Evolutionary conservation across 1,140 invertebrate species (phyloP).

Genomic region (Scaptomyza montana): DNA sequence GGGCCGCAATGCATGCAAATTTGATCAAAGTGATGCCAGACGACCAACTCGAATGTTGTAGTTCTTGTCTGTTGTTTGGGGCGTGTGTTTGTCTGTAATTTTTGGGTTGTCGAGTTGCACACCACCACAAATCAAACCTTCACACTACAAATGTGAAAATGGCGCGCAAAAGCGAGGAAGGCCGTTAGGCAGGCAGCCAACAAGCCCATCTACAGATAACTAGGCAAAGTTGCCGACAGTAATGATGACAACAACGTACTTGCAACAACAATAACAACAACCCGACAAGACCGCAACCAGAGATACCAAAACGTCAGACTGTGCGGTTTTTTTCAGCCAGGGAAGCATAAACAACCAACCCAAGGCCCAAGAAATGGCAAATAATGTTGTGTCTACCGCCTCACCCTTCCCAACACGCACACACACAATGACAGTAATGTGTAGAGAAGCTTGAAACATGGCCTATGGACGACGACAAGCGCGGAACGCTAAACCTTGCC

Average conservation of each 20-base stretch:
- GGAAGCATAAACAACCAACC: constrained; percentile 56
- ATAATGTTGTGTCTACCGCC: constrained; percentile 50
- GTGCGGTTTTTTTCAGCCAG: constrained; percentile 49
- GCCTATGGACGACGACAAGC: constrained; percentile 8
- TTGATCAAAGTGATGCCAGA: constrained; percentile 40
- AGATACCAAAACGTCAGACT: constrained; percentile 56
- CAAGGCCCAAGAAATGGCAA: constrained; percentile 56
- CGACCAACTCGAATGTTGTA: not conserved
- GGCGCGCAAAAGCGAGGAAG: constrained; percentile 29
- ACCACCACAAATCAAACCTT: constrained; percentile 64
- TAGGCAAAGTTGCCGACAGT: constrained; percentile 43
- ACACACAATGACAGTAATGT: constrained; percentile 2
- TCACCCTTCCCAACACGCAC: constrained; percentile 3
- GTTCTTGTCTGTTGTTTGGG: not conserved
- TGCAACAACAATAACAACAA: constrained; percentile 48
- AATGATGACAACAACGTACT: constrained; percentile 41
- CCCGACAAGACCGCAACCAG: constrained; percentile 38
- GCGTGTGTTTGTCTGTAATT: not conserved
- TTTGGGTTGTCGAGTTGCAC: not conserved
- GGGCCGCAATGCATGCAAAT: constrained; percentile 41
- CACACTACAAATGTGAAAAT: constrained; percentile 66
- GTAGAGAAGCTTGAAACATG: constrained; percentile 22
- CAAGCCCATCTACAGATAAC: constrained; percentile 22
- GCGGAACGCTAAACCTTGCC: constrained; percentile 24
- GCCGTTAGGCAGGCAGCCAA: not conserved